These are phyloP conservation scores for Torymus texanus DNA, from an alignment of 2,888 invertebrate genomes.

Conservation along the genomic window DNA sequence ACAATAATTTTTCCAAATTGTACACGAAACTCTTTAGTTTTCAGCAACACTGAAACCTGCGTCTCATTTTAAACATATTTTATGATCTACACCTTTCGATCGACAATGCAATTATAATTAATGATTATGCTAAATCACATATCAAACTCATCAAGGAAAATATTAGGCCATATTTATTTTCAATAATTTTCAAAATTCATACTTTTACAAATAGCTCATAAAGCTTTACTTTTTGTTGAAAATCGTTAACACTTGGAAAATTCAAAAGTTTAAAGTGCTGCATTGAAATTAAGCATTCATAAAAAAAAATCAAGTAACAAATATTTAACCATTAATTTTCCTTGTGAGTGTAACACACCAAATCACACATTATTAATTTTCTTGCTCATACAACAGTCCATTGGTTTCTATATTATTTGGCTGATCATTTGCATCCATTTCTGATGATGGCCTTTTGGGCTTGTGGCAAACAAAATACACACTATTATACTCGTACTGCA, in stretches of 20 bases:
- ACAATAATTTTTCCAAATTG: conserved; percentile 9
- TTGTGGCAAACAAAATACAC: conserved; percentile 95
- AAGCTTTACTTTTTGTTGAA: not conserved
- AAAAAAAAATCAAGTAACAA: conserved; percentile 44
- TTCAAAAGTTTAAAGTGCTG: conserved; percentile 32
- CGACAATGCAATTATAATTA: conserved; percentile 58
- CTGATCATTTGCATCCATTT: conserved; percentile 59
- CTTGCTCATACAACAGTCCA: conserved; percentile 66
- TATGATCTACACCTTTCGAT: conserved; percentile 47
- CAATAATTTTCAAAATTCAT: conserved; percentile 42
- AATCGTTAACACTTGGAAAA: conserved; percentile 16
- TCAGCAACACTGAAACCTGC: conserved; percentile 30
- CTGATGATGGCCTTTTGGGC: conserved; percentile 73
- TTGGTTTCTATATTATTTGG: conserved; percentile 68
- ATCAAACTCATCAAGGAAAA: conserved; percentile 53
- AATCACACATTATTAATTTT: conserved; percentile 54
- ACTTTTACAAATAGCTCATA: conserved; percentile 22
- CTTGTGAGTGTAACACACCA: conserved; percentile 56
- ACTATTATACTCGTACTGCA: conserved; percentile 93
- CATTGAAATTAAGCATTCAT: conserved; percentile 53
- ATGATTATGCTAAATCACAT: conserved; percentile 65
- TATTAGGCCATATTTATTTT: conserved; percentile 38
- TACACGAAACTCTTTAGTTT: conserved; percentile 12
- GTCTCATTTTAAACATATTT: conserved; percentile 33
- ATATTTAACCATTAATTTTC: conserved; percentile 44